phyloP scores from a whole-genome alignment of 2,888 invertebrate species.

The Meiosimyza decipiens region DNA sequence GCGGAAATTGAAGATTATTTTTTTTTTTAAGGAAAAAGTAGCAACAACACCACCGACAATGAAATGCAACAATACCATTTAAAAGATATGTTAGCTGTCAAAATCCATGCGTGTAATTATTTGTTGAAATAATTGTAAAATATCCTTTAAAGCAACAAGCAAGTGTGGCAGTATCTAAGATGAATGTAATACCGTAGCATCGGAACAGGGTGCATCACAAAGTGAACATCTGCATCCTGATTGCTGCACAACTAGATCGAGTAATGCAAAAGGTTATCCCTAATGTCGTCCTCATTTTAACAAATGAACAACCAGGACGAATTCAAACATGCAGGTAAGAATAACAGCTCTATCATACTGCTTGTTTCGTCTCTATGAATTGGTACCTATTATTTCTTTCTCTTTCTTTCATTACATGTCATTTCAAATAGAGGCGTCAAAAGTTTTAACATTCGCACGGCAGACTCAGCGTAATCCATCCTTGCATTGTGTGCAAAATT shows the following conservation, averaged over 20 bases:
- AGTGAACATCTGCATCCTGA: constrained; percentile 52
- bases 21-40: too few relatives aligned
- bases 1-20: too few relatives aligned
- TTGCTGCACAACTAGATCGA: constrained; percentile 36
- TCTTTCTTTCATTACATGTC: not conserved
- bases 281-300: constrained; percentile 8
- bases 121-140: constrained; percentile 4
- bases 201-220: not conserved
- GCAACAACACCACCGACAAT: too few relatives aligned
- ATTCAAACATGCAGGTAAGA: constrained; percentile 15
- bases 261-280: constrained; percentile 8
- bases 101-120: constrained; percentile 9
- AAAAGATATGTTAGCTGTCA: constrained; percentile 16
- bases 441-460: constrained; percentile 37
- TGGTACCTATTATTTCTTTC: not conserved
- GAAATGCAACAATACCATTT: not conserved
- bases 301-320: constrained; percentile 6
- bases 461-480: constrained; percentile 17
- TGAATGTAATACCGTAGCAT: constrained; percentile 39
- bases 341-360: not conserved
- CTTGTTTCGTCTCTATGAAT: not conserved
- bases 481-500: constrained; percentile 14
- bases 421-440: constrained; percentile 39
- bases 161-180: constrained; percentile 41
- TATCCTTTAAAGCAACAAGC: constrained; percentile 7